Base-by-base conservation (phyloP, 2,797 vertebrate species). In the Sebastes jordani region DNA sequence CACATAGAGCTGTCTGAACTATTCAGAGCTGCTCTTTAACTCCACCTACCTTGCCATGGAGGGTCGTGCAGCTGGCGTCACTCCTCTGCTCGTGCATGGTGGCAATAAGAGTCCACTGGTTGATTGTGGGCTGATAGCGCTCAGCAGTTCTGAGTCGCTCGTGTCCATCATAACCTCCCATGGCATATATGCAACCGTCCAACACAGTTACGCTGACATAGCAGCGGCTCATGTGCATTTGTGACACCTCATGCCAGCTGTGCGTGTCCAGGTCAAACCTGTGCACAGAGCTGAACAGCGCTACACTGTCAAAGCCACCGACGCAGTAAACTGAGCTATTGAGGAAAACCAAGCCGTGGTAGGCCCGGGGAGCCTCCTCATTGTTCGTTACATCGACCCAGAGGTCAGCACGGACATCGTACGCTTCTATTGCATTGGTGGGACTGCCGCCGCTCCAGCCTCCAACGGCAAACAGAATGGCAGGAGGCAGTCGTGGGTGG, bases 101-200 rank as follows among this genome's bases (percentile, higher is more conserved):
- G 3, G 93, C 80, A 0, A 97, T 96, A 52, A 95, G 78, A 0
- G 89, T 97, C 97, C 97, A 97, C 81, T 97, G 96, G 74, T 97
- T 97, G 32, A 89, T 95, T 73, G 93, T 91, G 0, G 96, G 95
- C 54, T 96, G 70, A 0, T 97, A 97, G 0, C 92, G 83, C 49
- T 98, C 97, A 0, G 94, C 97, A 0, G 95, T 97, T 81, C 94
- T 94, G 25, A 96, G 95, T 4, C 94, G 89, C 18, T 32, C 38
- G 0, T 93, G 84, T 18, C 97, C 96, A 0, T 97, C 94, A 29
- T 89, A 96, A 10, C 97, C 96, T 14, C 97, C 97, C 89, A 97
- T 95, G 81, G 96, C 96, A 0, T 97, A 98, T 80, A 98, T 95
- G 60, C 87, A 92, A 14, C 93, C 88, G 13, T 96, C 81, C 76